Base-by-base conservation (phyloP, 2,888 invertebrate species). In the Nomada fucata region DNA sequence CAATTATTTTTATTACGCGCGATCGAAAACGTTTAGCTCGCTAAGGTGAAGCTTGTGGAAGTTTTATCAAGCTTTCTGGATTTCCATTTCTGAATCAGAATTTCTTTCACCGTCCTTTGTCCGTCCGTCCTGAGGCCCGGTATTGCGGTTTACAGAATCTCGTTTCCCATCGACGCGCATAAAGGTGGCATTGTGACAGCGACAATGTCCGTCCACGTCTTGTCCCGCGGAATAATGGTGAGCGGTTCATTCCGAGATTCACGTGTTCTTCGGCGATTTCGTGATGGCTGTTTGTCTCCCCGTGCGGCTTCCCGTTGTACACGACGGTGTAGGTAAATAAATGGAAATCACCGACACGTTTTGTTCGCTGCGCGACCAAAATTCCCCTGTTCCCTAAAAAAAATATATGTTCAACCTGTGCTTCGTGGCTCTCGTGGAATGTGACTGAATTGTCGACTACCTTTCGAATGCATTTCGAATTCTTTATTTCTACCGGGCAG, bases 331-430 rank as follows among this genome's bases (percentile, higher is more conserved):
- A 57, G 74, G 73, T 72, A 72, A 79, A 76, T 85, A 36, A 83
- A 76, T 85, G 86, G 80, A 79, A 86, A 86, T 86, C 71, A 67
- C 52, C 26, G 42, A 36, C 18, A 47, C 57, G 71, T 71, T 68
- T 70, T 55, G 61, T 78, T 55, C 68, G 52, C 63, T 73, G 86
- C 78, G 80, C 61, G 86, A 79, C 74, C 80, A 76, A 83, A 57
- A 83, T 76, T 67, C 59, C 50, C 64, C 59, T 63, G 44, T 44
- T 59, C 20, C 26, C 53, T 59, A 53, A 9, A 61, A 61, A 52
- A 26, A 36, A 36, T 36, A 36, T 60, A 55, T 68, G 44, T 69
- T 29, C 53, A 76, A 73, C 60, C 68, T 59, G 77, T 74, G 71
- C 64, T 52, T 10, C 65, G 50, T 61, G 61, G 60, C 15, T 52